Conservation (phyloP, 2,797 vertebrate species). For the Coreius guichenoti region DNA sequence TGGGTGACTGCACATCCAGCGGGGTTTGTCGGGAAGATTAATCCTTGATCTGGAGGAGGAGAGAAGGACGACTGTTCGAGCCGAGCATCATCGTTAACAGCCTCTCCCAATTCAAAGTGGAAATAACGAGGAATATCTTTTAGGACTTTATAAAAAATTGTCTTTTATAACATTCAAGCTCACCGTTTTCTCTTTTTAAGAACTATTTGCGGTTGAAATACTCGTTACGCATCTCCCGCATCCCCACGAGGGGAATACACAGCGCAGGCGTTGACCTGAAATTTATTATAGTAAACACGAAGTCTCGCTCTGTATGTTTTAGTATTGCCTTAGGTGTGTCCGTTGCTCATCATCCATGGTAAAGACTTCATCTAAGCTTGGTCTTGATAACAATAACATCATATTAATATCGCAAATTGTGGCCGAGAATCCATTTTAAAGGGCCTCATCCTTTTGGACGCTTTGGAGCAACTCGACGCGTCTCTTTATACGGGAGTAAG, state of each 20-base stretch:
- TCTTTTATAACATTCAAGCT: neutral
- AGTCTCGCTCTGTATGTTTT: neutral
- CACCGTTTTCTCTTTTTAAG: neutral
- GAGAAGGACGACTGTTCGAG: conserved; percentile 62
- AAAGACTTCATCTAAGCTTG: conserved; percentile 28
- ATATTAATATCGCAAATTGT: conserved; percentile 6
- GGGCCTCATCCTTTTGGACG: conserved; percentile 52
- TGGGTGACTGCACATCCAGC: conserved; percentile 46
- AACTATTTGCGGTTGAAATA: conserved; percentile 31
- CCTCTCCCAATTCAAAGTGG: conserved; percentile 52
- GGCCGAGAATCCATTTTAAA: neutral
- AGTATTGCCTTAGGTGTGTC: neutral
- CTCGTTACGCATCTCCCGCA: conserved; percentile 47
- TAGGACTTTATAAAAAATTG: neutral
- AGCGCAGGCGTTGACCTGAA: conserved; percentile 37
- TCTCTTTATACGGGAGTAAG: conserved; percentile 54
- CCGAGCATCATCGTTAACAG: conserved; percentile 55
- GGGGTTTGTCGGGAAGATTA: conserved; percentile 69
- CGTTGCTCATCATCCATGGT: conserved; percentile 34
- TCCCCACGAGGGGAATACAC: conserved; percentile 37
- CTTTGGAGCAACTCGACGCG: conserved; percentile 62
- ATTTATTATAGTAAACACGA: conserved; percentile 26
- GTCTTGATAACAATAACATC: neutral
- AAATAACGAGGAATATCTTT: conserved; percentile 15
- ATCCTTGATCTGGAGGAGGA: conserved; percentile 71